Percentiles rank a stretch among this genome's conserved stretches.
These are phyloP conservation scores for Sylvicola fuscatus DNA, from an alignment of 2,888 invertebrate species.

Conservation along the genomic window DNA sequence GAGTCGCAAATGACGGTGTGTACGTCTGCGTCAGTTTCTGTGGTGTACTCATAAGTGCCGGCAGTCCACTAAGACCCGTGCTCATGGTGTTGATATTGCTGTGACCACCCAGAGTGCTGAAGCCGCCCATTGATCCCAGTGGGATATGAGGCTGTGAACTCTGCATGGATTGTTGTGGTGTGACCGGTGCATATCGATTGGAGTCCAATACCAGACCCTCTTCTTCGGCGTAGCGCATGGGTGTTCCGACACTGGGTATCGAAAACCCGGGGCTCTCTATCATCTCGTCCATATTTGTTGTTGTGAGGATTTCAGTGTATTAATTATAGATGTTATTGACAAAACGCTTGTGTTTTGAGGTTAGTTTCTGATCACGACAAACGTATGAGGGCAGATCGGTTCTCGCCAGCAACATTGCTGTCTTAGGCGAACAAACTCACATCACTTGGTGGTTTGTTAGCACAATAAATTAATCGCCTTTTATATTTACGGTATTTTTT, in stretches of 20 bases:
- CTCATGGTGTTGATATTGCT: conserved; percentile 13
- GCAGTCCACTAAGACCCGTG: conserved; percentile 25
- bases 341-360: too few relatives aligned
- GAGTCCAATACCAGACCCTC: conserved; percentile 58
- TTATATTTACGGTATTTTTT: too few relatives aligned
- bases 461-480: too few relatives aligned
- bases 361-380: too few relatives aligned
- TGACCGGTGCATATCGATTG: conserved; percentile 53
- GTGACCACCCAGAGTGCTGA: conserved; percentile 9
- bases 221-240: conserved; percentile 75
- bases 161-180: conserved; percentile 37
- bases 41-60: conserved; percentile 40
- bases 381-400: too few relatives aligned
- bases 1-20: conserved; percentile 53
- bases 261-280: conserved; percentile 73
- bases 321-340: too few relatives aligned
- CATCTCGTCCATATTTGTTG: conserved; percentile 68
- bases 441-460: too few relatives aligned
- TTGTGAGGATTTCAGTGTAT: neutral
- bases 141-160: neutral
- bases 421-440: too few relatives aligned
- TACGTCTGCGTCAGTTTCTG: conserved; percentile 57
- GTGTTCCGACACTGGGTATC: conserved; percentile 79
- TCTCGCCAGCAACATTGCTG: too few relatives aligned
- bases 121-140: neutral